Base-by-base conservation (phyloP, 2,113 vertebrate species). In the Lucifuga dentata region DNA sequence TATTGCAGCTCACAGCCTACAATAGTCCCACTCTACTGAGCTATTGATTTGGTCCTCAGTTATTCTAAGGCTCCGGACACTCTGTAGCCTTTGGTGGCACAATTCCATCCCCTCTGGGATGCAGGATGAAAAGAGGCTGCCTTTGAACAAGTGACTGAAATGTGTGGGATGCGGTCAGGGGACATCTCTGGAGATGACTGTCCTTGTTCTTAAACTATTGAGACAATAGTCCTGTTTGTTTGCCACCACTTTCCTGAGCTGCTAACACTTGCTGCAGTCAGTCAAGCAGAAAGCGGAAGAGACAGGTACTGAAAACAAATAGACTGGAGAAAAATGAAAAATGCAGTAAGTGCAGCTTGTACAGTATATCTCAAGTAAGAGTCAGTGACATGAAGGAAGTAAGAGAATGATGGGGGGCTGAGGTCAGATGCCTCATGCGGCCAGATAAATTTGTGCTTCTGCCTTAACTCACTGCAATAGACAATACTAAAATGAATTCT, bases 31-130 rank as follows among this genome's bases (percentile, higher is more conserved):
- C 92, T 93, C 86, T 68, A 77, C 35, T 88, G 83, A 78, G 73
- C 72, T 92, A 94, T 93, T 92, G 92, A 94, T 93, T 86, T 72
- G 57, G 72, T 82, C 65, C 38, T 41, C 38, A 5, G 76, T 73
- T 64, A 65, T 73, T 71, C 41, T 21, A 17, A 73, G 43, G 81
- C 81, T 62, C 33, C 9, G 60, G 66, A 76, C 69, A 81, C 82
- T 86, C 67, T 64, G 29, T 59, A 53, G 80, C 76, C 48, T 85
- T 77, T 26, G 48, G 72, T 90, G 85, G 85, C 85, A 80, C 88
- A 92, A 65, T 75, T 41, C 36, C 17, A 1, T 45, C 56, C 68
- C 88, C 80, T 81, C 52, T 62, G 92, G 87, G 90, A 90, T 10
- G 44, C 5, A 1, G 60, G 62, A 44, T 76, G 78, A 74, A 65